Base-by-base conservation (phyloP, 2,888 invertebrate species). In the Melipona bicolor region DNA sequence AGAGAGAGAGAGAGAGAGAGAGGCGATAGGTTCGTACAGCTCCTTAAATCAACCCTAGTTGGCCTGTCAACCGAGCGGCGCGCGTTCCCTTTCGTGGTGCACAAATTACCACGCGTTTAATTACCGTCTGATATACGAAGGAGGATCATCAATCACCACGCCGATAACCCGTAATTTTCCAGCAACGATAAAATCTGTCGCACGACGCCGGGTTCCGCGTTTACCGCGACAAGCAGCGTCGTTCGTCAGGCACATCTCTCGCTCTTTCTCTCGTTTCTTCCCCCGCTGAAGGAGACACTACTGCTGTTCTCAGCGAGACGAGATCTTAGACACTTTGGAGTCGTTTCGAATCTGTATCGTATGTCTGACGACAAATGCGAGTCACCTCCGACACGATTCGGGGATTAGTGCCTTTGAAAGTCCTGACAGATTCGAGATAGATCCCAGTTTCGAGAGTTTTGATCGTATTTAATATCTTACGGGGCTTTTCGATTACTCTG, bases 1-100 rank as follows among this genome's bases (percentile, higher is more conserved):
- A 43, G 43, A 1, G 1, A 36, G 6, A 36, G 5, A 36, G 9
- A 36, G 6, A 36, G 73, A 50, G 32, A 19, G 19, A 56, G 21
- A 56, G 62, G 27, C 62, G 27, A 56, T 56, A 36, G 65, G 73
- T 69, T 67, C 86, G 77, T 77, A 77, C 83, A 82, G 89, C 88
- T 89, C 88, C 87, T 92, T 92, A 92, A 92, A 92, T 92, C 92
- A 91, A 89, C 83, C 87, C 88, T 87, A 84, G 84, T 86, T 84
- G 88, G 78, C 88, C 81, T 89, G 89, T 88, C 89, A 84, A 75
- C 83, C 84, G 68, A 56, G 72, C 77, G 79, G 65, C 74, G 79
- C 81, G 85, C 80, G 79, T 82, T 81, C 79, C 79, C 76, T 86
- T 79, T 86, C 78, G 77, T 77, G 79, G 65, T 69, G 81, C 89